Percentiles rank a stretch among this genome's conserved stretches.
These are phyloP conservation scores for Etheostoma nigrum DNA, from an alignment of 2,797 vertebrate genomes.

Conservation along the genomic window DNA sequence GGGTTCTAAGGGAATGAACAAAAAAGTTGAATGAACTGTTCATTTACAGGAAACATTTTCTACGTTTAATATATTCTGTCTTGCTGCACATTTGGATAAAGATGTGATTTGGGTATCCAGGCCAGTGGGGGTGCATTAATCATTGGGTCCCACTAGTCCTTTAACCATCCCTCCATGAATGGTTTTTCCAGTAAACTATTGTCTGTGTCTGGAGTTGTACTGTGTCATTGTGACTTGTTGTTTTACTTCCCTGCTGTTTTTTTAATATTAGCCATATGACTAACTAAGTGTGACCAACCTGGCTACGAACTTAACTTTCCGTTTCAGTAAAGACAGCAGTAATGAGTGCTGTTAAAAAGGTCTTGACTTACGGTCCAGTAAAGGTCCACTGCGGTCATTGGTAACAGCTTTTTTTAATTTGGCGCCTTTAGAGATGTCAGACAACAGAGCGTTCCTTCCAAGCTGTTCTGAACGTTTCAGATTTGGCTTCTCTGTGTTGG, in stretches of 20 bases:
- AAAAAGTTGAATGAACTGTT: background rate
- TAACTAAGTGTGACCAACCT: background rate
- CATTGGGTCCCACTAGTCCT: background rate
- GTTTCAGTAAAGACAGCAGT: background rate
- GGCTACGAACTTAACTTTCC: background rate
- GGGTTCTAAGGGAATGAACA: conserved; percentile 86
- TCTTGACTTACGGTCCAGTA: conserved; percentile 90
- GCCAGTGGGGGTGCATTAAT: too few species aligned
- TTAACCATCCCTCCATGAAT: background rate
- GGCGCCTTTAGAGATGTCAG: conserved; percentile 92
- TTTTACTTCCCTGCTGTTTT: background rate
- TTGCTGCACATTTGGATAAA: background rate
- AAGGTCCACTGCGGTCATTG: conserved; percentile 93
- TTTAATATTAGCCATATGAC: background rate
- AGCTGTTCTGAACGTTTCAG: conserved; percentile 88
- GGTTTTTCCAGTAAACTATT: too few species aligned
- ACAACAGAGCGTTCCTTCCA: conserved; percentile 90
- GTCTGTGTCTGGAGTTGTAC: background rate
- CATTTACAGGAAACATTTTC: background rate
- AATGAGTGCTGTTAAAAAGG: background rate
- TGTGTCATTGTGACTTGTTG: background rate
- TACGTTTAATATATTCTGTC: background rate
- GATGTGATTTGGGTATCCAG: too few species aligned
- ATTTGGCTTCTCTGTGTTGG: conserved; percentile 91
- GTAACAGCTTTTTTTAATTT: conserved; percentile 94